Base-by-base conservation (phyloP, 1,140 invertebrate genomes). In the Sipha flava region DNA sequence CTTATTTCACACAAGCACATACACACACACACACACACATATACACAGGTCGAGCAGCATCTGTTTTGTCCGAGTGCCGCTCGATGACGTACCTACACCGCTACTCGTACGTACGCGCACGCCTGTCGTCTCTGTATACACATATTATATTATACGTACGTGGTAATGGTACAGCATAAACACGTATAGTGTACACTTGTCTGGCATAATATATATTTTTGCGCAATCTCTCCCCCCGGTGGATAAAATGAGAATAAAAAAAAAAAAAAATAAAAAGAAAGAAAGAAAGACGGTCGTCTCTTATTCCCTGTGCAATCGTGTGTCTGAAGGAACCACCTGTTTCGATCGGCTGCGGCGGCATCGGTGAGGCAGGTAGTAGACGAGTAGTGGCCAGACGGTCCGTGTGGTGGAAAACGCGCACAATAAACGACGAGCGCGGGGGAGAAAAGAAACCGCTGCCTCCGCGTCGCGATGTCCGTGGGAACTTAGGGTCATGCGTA, bases 171-270 rank as follows among this genome's bases (percentile, higher is more conserved):
- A 45, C 14, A 45, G 14, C 31, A 73, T 37, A 72, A 1, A 10
- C 43, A 40, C 64, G 21, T 26, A 2, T n/a, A 12, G 12, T 49
- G 29, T 57, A 40, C 73, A 77, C 73, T 77, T 77, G 73, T 77
- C 73, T 75, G 72, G 73, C 49, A 57, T 73, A 73, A 52, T 31
- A 77, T 77, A 77, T 59, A 57, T 77, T 77, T 77, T 77, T 77
- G 73, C 73, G 73, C 73, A 77, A 77, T 77, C 73, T 77, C 73
- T 47, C 66, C 66, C 66, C 73, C 23, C 34, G 49, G 73, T 47
- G 5, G n/a, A 75, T 75, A 75, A 75, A 52, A 54, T 37, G 23
- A 57, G n/a, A 75, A 75, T 29, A 57, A 37, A 54, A 75, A 37
- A 31, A 26, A 45, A 45, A 26, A 49, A 72, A 29, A 49, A 45